phyloP scores from a whole-genome alignment of 2,113 vertebrate genomes.

The Psilopsiagon aymara region DNA sequence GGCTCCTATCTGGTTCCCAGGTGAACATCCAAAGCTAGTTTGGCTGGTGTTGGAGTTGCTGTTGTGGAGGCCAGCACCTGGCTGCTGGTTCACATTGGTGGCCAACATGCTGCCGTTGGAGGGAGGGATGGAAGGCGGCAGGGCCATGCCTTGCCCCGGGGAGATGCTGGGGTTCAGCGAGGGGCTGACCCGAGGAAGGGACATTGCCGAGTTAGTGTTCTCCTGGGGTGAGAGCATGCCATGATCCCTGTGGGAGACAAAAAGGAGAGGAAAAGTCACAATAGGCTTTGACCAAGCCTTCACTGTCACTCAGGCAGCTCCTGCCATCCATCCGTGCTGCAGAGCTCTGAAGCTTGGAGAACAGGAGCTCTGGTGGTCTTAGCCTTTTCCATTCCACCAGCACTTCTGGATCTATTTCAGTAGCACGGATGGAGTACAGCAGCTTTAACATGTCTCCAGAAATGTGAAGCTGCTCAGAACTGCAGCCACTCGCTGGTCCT shows the following conservation, averaged over 20 bases:
- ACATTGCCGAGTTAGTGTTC: slow-evolving; percentile 87
- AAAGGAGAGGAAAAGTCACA: not conserved
- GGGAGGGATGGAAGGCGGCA: slow-evolving; percentile 74
- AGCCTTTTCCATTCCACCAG: not conserved
- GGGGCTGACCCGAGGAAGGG: slow-evolving; percentile 81
- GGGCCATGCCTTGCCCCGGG: slow-evolving; percentile 75
- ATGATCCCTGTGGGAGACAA: slow-evolving; percentile 83
- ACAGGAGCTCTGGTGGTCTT: not conserved
- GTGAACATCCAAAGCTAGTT: slow-evolving; percentile 73
- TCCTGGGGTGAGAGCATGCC: slow-evolving; percentile 94
- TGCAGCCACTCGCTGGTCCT: fast-evolving
- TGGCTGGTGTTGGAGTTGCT: slow-evolving; percentile 77
- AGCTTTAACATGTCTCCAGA: not conserved
- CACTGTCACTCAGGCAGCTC: not conserved
- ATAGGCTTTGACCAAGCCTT: not conserved
- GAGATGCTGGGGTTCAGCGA: slow-evolving; percentile 75
- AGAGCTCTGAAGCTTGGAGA: not conserved
- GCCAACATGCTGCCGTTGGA: slow-evolving; percentile 77
- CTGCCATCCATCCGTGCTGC: not conserved
- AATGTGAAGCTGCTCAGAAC: fast-evolving
- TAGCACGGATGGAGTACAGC: not conserved
- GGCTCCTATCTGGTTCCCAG: slow-evolving; percentile 77
- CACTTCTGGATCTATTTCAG: not conserved
- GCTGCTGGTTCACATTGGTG: slow-evolving; percentile 75
- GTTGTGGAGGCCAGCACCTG: slow-evolving; percentile 78